Conservation (phyloP, 2,888 invertebrate genomes). For the Phengaris alcon region DNA sequence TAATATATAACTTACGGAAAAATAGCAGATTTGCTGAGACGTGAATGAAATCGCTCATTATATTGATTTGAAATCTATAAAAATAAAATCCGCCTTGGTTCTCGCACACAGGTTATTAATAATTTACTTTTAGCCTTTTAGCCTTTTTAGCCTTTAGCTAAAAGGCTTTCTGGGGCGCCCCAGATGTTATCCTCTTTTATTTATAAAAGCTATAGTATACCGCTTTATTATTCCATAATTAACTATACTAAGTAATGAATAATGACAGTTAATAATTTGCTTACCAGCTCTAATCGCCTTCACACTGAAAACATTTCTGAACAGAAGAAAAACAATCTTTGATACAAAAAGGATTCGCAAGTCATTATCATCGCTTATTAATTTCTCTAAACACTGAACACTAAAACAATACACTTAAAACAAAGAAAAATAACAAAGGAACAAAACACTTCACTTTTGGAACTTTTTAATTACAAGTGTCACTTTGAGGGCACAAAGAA, state of each 20-base stretch:
- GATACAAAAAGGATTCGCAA: constrained; percentile 29
- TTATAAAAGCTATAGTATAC: not conserved
- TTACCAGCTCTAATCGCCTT: constrained; percentile 17
- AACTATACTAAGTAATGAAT: not conserved
- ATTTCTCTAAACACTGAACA: constrained; percentile 49
- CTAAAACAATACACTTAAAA: constrained; percentile 45
- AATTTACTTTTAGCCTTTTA: too few species aligned
- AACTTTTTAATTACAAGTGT: constrained; percentile 31
- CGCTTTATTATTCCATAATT: not conserved
- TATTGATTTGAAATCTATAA: too few species aligned
- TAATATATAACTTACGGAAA: too few species aligned
- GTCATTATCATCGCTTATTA: constrained; percentile 37
- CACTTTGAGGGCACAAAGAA: constrained; percentile 30
- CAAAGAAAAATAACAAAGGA: constrained; percentile 38
- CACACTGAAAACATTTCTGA: constrained; percentile 1
- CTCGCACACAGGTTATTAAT: too few species aligned
- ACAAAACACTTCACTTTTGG: constrained; percentile 39
- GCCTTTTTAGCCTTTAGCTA: too few species aligned
- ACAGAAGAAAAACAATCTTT: constrained; percentile 17
- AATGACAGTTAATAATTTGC: not conserved
- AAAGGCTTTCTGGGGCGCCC: too few species aligned
- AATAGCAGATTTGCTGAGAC: too few species aligned
- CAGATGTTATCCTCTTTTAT: too few species aligned
- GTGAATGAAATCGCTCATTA: too few species aligned
- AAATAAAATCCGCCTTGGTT: too few species aligned